Conservation (phyloP, 2,113 vertebrate species). For the Tupaia tana region DNA sequence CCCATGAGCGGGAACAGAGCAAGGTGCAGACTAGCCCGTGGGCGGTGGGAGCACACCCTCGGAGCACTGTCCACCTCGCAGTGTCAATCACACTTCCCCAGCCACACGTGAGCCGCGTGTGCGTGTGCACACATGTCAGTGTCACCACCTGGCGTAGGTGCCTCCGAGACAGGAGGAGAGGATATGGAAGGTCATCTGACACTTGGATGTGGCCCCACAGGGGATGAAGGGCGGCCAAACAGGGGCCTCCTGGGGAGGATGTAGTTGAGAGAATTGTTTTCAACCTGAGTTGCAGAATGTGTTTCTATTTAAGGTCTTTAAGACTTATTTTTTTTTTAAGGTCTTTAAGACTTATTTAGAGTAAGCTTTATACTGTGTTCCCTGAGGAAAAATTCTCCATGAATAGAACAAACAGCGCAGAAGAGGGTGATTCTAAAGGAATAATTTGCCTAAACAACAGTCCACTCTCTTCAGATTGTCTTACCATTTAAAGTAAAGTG, state of each 20-base stretch:
- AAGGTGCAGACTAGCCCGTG: rapidly evolving
- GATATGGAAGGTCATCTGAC: too few species aligned
- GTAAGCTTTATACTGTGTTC: not conserved
- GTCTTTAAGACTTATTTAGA: too few species aligned
- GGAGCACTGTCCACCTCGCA: too few species aligned
- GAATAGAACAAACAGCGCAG: conserved; percentile 9
- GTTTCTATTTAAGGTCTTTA: not conserved
- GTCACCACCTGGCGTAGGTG: too few species aligned
- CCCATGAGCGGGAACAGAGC: not conserved
- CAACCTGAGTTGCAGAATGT: not conserved
- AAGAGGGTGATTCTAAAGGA: conserved; percentile 61
- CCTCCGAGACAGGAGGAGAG: too few species aligned
- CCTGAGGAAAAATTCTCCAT: conserved; percentile 22
- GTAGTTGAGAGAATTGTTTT: not conserved
- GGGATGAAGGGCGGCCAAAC: too few species aligned
- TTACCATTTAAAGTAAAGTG: conserved; percentile 64
- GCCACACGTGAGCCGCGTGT: too few species aligned
- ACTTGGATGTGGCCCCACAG: too few species aligned
- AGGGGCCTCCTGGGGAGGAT: not conserved
- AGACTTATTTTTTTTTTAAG: conserved; percentile 25
- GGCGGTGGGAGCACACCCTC: too few species aligned
- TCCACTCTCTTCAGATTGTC: conserved; percentile 42
- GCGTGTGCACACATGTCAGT: too few species aligned
- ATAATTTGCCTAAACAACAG: conserved; percentile 46
- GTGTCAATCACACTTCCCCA: too few species aligned